These are phyloP conservation scores for Callocephalon fimbriatum DNA, from an alignment of 2,113 vertebrate species.

Conservation along the genomic window DNA sequence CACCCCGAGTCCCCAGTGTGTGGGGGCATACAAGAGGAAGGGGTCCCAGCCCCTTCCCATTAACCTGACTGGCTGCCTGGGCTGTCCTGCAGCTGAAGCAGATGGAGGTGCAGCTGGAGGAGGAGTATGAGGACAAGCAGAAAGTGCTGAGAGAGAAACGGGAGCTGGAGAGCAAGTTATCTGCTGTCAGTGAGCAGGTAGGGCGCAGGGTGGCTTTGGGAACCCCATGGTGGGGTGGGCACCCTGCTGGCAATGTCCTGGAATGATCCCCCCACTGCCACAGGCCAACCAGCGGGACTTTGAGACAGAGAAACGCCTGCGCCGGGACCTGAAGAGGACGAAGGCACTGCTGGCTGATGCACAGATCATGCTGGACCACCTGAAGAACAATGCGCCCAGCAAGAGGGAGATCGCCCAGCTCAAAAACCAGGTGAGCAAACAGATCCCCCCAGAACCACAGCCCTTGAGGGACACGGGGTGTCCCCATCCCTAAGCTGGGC, in stretches of 20 bases:
- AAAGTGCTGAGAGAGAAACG: slow-evolving; percentile 93
- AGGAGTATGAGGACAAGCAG: slow-evolving; percentile 96
- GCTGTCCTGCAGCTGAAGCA: slow-evolving; percentile 87
- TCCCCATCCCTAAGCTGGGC: fast-evolving
- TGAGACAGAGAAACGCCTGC: slow-evolving; percentile 91
- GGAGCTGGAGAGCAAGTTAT: slow-evolving; percentile 90
- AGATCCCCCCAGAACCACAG: not conserved
- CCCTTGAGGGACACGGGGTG: not conserved
- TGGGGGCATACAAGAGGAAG: not conserved
- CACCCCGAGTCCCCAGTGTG: fast-evolving
- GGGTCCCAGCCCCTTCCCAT: fast-evolving
- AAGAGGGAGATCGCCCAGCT: slow-evolving; percentile 96
- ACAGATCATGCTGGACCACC: slow-evolving; percentile 97
- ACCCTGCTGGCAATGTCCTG: fast-evolving
- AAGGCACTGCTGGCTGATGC: slow-evolving; percentile 93
- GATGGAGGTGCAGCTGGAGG: slow-evolving; percentile 95
- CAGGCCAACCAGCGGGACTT: slow-evolving; percentile 90
- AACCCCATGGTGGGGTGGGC: fast-evolving
- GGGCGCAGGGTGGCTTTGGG: not conserved
- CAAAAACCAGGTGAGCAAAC: slow-evolving; percentile 89
- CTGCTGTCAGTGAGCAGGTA: slow-evolving; percentile 89
- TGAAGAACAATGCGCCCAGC: slow-evolving; percentile 96
- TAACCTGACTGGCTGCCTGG: fast-evolving
- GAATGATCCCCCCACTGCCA: not conserved
- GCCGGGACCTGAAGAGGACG: slow-evolving; percentile 95